Base-by-base conservation (phyloP, 2,888 invertebrate genomes). In the Archaeoteleia sp. region DNA sequence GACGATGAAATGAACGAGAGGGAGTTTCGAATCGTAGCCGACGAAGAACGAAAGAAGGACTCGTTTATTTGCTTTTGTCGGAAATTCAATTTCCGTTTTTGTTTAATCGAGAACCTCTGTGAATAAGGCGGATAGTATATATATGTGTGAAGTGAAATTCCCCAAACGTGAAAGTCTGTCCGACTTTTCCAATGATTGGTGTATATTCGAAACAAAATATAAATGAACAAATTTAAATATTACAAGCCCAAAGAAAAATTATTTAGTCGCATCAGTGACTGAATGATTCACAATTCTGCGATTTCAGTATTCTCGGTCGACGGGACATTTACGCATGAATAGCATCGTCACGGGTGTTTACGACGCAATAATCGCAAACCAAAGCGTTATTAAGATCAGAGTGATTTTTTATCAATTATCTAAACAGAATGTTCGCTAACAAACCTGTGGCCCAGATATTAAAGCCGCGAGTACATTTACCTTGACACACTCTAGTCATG, bases 71-170 rank as follows among this genome's bases (percentile, higher is more conserved):
- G 49, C 46, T 51, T 35, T 60, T 37, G 12, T 34, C 49, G 60
- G 43, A 60, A 60, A 60, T 60, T 60, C 60, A 60, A 61, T 61
- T 61, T 61, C 60, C 51, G 60, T 39, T 53, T 61, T 61, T 49
- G 60, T 60, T 60, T 60, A 60, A 60, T 43, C 49, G 49, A 37
- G 10, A 51, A 25, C 29, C 10, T 10, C 39, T 7, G 23, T 12
- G 9, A 48, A 49, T 25, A 37, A 45, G 15, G 29, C 9, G 13
- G 4, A 10, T n/a, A n/a, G n/a, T n/a, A 6, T 1, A 14, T 10
- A 12, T 32, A 34, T 25, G 20, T 25, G 14, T 15, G 10, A 14
- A 2, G 14, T 37, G 9, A 14, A 37, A 23, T 37, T 15, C 40
- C 25, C 6, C 8, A 20, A 17, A 37, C 51, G 15, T 40, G 32